A percentile compares a stretch with the other conserved stretches of the same genome.
These are phyloP conservation scores for Hoplodrina blanda DNA, from an alignment of 2,888 invertebrate genomes.

Conservation along the genomic window DNA sequence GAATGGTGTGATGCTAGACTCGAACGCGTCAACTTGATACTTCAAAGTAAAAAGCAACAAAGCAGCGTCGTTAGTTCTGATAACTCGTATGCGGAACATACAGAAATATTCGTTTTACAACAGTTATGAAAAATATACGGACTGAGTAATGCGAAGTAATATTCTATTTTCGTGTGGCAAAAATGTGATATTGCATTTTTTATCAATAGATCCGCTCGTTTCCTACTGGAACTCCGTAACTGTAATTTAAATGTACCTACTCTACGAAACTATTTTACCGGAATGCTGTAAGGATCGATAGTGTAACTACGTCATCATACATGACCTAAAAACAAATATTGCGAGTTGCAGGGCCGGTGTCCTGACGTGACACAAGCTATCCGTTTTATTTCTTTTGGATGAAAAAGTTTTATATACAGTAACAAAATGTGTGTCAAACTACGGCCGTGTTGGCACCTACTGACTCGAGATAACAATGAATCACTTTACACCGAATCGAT, in stretches of 20 bases:
- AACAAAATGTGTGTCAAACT: constrained; percentile 51
- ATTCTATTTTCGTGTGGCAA: neutral
- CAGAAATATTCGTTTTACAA: neutral
- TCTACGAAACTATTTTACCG: neutral
- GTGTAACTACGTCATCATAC: neutral
- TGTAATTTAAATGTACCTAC: neutral
- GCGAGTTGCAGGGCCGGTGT: constrained; percentile 1
- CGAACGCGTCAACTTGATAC: constrained; percentile 2
- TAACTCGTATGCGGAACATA: neutral
- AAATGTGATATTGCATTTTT: neutral
- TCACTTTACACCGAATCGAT: constrained; percentile 58
- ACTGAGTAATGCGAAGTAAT: neutral
- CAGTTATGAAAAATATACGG: constrained; percentile 2
- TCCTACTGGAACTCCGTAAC: neutral
- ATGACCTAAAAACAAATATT: constrained; percentile 14
- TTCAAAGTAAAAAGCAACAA: constrained; percentile 17
- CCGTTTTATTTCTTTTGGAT: constrained; percentile 24
- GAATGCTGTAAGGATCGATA: neutral
- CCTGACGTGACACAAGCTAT: constrained; percentile 11
- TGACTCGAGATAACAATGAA: constrained; percentile 57
- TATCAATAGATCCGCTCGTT: constrained; percentile 3
- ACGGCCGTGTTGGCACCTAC: constrained; percentile 41
- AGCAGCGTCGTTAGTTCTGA: neutral
- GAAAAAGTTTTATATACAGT: constrained; percentile 17
- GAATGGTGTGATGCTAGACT: neutral